Percentiles rank a stretch among this genome's conserved stretches.
Conservation (phyloP, 1,140 invertebrate genomes). For the Heterodera carotae region DNA sequence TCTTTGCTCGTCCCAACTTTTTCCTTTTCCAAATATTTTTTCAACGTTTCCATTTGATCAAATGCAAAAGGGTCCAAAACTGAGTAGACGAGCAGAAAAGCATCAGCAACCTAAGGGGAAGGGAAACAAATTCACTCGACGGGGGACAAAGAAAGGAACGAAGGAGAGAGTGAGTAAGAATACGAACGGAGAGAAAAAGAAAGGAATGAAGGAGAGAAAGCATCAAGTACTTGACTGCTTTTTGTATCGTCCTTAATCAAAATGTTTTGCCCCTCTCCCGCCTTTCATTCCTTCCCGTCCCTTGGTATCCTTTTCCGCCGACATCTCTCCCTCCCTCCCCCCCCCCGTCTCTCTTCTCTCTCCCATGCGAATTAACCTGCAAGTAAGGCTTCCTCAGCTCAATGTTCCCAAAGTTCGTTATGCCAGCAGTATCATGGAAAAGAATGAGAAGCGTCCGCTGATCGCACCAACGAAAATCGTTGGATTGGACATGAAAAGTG, state of each 20-base stretch:
- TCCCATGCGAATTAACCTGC: conserved; percentile 46
- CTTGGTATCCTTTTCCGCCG: too few species aligned
- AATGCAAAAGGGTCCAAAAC: conserved; percentile 60
- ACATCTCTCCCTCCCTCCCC: too few species aligned
- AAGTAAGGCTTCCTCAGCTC: conserved; percentile 53
- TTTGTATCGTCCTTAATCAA: too few species aligned
- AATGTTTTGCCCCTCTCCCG: too few species aligned
- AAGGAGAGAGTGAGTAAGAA: too few species aligned
- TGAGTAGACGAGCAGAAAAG: conserved; percentile 61
- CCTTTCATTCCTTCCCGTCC: too few species aligned
- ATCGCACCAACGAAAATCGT: conserved; percentile 7
- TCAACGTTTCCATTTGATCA: conserved; percentile 57
- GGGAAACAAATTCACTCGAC: too few species aligned
- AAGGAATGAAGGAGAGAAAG: too few species aligned
- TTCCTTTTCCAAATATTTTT: conserved; percentile 60
- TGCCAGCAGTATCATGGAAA: conserved; percentile 62
- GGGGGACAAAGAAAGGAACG: conserved; percentile 12
- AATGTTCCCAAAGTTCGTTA: conserved; percentile 45
- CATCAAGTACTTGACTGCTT: too few species aligned
- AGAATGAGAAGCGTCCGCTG: conserved; percentile 47
- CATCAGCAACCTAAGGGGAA: conserved; percentile 62
- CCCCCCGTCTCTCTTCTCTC: too few species aligned
- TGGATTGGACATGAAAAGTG: conserved; percentile 61
- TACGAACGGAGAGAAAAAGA: too few species aligned
- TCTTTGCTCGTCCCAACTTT: conserved; percentile 59